phyloP scores from a whole-genome alignment of 2,113 vertebrate species.

The Balaeniceps rex region DNA sequence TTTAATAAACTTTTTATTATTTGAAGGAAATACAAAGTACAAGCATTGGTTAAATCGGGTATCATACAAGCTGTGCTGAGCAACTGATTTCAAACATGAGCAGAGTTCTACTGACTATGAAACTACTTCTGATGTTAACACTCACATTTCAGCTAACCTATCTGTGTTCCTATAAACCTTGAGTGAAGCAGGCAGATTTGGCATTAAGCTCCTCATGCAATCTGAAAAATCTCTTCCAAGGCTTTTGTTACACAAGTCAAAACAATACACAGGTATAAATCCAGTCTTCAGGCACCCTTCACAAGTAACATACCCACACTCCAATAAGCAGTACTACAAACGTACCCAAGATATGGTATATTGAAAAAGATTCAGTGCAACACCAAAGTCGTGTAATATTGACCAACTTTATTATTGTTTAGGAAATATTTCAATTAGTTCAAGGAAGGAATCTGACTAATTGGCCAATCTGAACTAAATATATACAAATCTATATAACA shows the following conservation, averaged over 20 bases:
- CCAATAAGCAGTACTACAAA: neutral
- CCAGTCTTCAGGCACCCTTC: neutral
- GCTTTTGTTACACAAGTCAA: neutral
- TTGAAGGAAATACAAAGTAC: neutral
- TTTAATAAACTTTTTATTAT: neutral
- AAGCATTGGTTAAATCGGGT: neutral
- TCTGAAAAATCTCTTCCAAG: neutral
- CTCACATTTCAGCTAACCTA: neutral
- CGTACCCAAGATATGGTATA: fast-evolving
- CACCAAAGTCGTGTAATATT: neutral
- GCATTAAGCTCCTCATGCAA: neutral
- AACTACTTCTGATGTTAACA: neutral
- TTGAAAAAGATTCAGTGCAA: neutral
- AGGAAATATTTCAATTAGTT: neutral
- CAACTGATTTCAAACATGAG: neutral
- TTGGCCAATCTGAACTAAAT: neutral
- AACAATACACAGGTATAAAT: neutral
- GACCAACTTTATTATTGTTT: neutral
- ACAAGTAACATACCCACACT: neutral
- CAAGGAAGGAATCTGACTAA: neutral
- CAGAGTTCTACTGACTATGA: neutral
- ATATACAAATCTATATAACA: neutral
- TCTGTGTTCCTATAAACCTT: neutral
- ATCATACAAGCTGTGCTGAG: neutral
- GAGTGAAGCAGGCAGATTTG: neutral